Conservation (phyloP, 1,140 invertebrate species). For the Pseudomyrmex concolor region DNA sequence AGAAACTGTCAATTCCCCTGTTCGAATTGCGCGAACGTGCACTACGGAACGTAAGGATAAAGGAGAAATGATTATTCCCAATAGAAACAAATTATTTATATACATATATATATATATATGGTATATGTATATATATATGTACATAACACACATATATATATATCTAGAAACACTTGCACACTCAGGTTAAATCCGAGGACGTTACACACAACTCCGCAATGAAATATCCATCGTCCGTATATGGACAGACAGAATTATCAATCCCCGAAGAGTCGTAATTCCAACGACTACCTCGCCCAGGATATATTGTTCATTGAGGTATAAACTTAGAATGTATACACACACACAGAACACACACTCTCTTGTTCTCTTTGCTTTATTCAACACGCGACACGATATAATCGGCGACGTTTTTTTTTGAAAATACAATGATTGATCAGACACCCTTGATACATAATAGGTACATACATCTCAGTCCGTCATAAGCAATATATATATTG, state of each 20-base stretch:
- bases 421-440: neutral
- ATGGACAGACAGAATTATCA: slow-evolving; percentile 77
- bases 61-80: slow-evolving; percentile 71
- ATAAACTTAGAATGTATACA: neutral
- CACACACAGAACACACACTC: slow-evolving; percentile 19
- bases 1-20: slow-evolving; percentile 55
- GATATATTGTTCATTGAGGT: slow-evolving; percentile 58
- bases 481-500: neutral
- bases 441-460: neutral
- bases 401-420: neutral
- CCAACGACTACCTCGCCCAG: slow-evolving; percentile 51
- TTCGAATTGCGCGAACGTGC: slow-evolving; percentile 48
- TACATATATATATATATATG: too few relatives aligned
- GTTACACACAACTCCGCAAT: slow-evolving; percentile 43
- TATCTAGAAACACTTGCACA: slow-evolving; percentile 61
- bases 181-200: slow-evolving; percentile 63
- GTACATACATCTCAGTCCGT: neutral
- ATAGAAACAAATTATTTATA: slow-evolving; percentile 69
- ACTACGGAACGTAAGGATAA: slow-evolving; percentile 38
- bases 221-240: slow-evolving; percentile 63
- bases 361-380: too few relatives aligned
- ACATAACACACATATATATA: too few relatives aligned
- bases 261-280: slow-evolving; percentile 80
- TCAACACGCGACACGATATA: neutral
- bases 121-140: too few relatives aligned